A percentile compares a stretch with the other conserved stretches of the same genome.
Conservation (phyloP, 2,113 vertebrate genomes). For the Furnarius figulus region DNA sequence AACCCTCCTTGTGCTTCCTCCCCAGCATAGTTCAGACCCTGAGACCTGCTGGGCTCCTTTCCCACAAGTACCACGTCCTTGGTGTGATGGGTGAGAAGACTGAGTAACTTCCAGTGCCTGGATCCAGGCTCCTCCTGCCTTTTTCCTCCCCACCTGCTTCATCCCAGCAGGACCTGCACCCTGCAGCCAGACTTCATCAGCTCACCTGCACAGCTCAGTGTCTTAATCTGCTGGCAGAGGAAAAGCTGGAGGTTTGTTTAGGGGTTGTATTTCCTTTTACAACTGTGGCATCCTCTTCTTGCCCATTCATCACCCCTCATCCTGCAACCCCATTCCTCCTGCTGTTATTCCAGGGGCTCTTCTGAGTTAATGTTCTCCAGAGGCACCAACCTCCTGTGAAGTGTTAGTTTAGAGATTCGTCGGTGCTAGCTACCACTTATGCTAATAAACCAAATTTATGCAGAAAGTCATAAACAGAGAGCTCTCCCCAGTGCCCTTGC, state of each 20-base stretch:
- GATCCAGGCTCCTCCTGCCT: background rate
- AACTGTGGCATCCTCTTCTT: background rate
- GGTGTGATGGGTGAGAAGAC: background rate
- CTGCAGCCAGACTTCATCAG: background rate
- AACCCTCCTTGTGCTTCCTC: background rate
- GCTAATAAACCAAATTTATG: constrained; percentile 68
- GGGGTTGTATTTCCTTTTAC: background rate
- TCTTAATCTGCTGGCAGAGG: background rate
- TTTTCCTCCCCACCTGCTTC: background rate
- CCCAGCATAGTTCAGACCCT: background rate
- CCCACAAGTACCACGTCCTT: background rate
- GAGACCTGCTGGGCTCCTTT: background rate
- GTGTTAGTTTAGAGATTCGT: constrained; percentile 36
- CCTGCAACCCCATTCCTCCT: background rate
- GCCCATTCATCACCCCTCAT: background rate
- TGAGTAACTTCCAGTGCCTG: background rate
- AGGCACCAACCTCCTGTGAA: background rate
- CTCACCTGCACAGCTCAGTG: background rate
- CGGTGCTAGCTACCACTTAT: constrained; percentile 46
- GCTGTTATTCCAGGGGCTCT: background rate
- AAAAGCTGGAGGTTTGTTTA: background rate
- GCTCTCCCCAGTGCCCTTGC: constrained; percentile 67
- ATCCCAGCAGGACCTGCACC: background rate
- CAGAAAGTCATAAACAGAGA: constrained; percentile 66
- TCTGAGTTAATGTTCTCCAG: background rate